Evolutionary conservation across 2,888 invertebrate species (phyloP).

Genomic region (Sarcophaga variegata): DNA sequence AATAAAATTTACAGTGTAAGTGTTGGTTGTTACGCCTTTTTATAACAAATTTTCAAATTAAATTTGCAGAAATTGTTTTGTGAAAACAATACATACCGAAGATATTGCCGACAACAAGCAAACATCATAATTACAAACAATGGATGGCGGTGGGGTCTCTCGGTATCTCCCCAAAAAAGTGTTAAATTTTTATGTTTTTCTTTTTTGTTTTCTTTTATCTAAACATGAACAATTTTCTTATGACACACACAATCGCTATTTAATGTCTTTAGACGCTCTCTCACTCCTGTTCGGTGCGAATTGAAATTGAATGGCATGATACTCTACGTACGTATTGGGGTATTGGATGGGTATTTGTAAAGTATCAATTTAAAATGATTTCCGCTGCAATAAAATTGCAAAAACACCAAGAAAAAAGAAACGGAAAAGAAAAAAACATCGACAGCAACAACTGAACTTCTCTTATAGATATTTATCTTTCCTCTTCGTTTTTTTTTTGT

Average conservation of each 20-base stretch:
- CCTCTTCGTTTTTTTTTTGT: conserved; percentile 45
- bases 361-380: conserved; percentile 67
- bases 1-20: background rate
- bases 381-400: conserved; percentile 60
- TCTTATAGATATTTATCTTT: conserved; percentile 59
- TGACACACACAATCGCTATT: conserved; percentile 61
- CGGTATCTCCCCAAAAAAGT: conserved; percentile 18
- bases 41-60: background rate
- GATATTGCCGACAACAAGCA: conserved; percentile 1
- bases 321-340: background rate
- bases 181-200: conserved; percentile 35
- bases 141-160: background rate
- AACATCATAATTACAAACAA: conserved; percentile 7
- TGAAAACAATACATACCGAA: background rate
- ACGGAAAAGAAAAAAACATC: background rate
- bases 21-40: background rate
- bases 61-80: too few relatives aligned
- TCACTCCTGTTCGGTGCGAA: background rate
- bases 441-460: conserved; percentile 15
- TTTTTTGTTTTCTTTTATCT: conserved; percentile 28
- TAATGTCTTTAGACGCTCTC: conserved; percentile 48
- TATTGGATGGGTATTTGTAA: conserved; percentile 39
- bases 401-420: background rate
- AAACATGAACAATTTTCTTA: conserved; percentile 57
- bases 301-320: background rate